These are phyloP conservation scores for Electrophaes corylata DNA, from an alignment of 2,888 invertebrate genomes.

Conservation along the genomic window DNA sequence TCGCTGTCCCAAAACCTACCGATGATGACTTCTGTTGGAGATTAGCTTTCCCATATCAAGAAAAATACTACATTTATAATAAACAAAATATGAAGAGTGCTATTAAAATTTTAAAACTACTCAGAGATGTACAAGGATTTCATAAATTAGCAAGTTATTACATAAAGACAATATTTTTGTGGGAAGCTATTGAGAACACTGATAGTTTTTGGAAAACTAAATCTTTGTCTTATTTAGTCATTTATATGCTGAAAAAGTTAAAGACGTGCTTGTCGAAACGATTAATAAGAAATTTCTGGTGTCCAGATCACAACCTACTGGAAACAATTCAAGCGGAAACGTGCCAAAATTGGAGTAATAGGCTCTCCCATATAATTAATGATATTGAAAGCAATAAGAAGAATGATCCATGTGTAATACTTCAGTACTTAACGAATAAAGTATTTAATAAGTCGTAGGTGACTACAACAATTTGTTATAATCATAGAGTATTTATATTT, in stretches of 20 bases:
- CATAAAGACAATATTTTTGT: conserved; percentile 66
- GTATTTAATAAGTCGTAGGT: neutral
- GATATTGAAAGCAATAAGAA: conserved; percentile 50
- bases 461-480: neutral
- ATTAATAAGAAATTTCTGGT: conserved; percentile 62
- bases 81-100: conserved; percentile 62
- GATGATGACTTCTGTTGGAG: conserved; percentile 61
- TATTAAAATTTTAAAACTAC: conserved; percentile 59
- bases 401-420: conserved; percentile 44
- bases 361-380: conserved; percentile 52
- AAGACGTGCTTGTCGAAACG: conserved; percentile 48
- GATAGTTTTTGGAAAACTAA: conserved; percentile 56
- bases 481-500: no score
- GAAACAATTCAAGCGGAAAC: conserved; percentile 57
- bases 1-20: conserved; percentile 65
- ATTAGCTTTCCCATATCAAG: conserved; percentile 65
- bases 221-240: conserved; percentile 55
- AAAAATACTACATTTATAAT: conserved; percentile 53
- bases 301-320: conserved; percentile 58
- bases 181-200: conserved; percentile 52
- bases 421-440: conserved; percentile 43
- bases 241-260: conserved; percentile 60
- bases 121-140: conserved; percentile 63
- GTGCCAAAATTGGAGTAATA: conserved; percentile 58
- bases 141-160: conserved; percentile 64